Base-by-base conservation (phyloP, 2,888 invertebrate species). In the Eupelmus urozonus region DNA sequence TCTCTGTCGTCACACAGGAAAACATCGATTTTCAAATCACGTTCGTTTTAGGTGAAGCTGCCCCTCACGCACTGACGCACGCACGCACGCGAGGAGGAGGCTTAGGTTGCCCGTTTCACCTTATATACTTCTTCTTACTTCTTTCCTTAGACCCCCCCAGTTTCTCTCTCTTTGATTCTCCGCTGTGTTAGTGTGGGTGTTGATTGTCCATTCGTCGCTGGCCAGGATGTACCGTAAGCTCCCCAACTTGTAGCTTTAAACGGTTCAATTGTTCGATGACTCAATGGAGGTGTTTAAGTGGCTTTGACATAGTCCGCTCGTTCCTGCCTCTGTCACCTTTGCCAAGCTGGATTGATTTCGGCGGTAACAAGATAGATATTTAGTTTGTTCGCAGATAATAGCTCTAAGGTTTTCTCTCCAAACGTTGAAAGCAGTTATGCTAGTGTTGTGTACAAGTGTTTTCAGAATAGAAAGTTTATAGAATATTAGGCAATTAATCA, bases 21-120 rank as follows among this genome's bases (percentile, higher is more conserved):
- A 80, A 74, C 80, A 74, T 80, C 77, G 70, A 80, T 80, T 80
- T 80, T 80, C 80, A 80, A 77, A 80, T 77, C 80, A 80, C 77
- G 77, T 77, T 66, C 76, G 63, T 29, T 67, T 71, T 76, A 60
- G 59, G 59, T 65, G 55, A 45, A 45, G n/a, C n/a, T 16, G 45
- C 45, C 53, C 3, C 20, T 60, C 60, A 70, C 42, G 34, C 55
- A 63, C 57, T 73, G 73, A 73, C 57, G 65, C 65, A 65, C 40
- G 45, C 20, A 55, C 3, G 2, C 16, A 49, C 3, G n/a, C n/a
- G 16, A 49, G 49, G 20, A 53, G 20, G 53, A 53, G 53, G 16
- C 11, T 70, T 57, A 70, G 27, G 45, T 45, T 59, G 18, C 27
- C 34, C 3, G 18, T 70, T 60, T 70, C 16, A 29, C 13, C 25